Conservation (phyloP, 2,113 vertebrate species). For the Solenodon paradoxus region DNA sequence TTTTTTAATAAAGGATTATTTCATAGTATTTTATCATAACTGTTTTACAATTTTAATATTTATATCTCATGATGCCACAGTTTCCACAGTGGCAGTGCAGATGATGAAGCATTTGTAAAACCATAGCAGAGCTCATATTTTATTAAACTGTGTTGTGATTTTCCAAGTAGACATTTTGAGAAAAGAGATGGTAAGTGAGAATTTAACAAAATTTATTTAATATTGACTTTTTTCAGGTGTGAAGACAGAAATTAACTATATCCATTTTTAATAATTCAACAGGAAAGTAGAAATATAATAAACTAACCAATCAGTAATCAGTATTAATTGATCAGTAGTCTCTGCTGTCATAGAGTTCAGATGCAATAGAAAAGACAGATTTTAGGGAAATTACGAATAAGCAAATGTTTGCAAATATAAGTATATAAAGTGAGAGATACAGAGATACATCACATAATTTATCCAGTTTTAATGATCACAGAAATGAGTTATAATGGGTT, state of each 20-base stretch:
- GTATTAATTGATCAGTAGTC: constrained; percentile 7
- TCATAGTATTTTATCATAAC: background rate
- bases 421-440: background rate
- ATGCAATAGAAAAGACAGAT: background rate
- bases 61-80: background rate
- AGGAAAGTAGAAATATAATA: background rate
- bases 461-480: background rate
- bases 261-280: constrained; percentile 41
- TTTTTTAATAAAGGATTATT: background rate
- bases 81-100: background rate
- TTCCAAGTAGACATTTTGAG: background rate
- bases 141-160: background rate
- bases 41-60: background rate
- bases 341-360: background rate
- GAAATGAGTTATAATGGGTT: background rate
- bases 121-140: background rate
- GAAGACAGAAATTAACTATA: background rate
- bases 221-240: background rate
- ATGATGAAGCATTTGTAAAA: background rate
- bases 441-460: background rate
- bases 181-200: background rate
- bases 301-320: background rate
- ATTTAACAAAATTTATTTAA: background rate
- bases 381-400: background rate
- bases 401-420: background rate